Evolutionary conservation across 2,888 invertebrate species (phyloP).

Genomic region (Apodemia hepburni): DNA sequence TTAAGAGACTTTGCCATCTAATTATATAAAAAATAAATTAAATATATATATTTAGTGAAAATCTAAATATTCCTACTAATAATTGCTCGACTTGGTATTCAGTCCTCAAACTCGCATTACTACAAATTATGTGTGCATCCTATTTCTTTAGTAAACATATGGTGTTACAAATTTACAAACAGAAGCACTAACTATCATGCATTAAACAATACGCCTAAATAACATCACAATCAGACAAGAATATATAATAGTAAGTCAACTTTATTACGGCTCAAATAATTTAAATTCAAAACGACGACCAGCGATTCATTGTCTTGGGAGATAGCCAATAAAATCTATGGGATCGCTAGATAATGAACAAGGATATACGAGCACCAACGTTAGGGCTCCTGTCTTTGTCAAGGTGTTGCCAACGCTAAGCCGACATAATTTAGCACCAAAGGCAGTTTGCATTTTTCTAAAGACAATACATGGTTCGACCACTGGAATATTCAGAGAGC

Average conservation of each 20-base stretch:
- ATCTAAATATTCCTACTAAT: no score
- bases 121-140: neutral
- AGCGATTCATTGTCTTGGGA: constrained; percentile 41
- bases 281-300: constrained; percentile 31
- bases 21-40: no score
- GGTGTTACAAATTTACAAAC: constrained; percentile 9
- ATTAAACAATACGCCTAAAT: constrained; percentile 15
- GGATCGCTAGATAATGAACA: constrained; percentile 58
- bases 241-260: constrained; percentile 28
- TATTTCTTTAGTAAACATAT: neutral
- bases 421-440: constrained; percentile 69
- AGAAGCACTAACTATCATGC: constrained; percentile 13
- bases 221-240: constrained; percentile 17
- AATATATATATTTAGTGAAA: no score
- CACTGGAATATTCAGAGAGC: constrained; percentile 74
- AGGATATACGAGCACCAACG: constrained; percentile 46
- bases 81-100: neutral
- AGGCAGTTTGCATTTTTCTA: constrained; percentile 67
- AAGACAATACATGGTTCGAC: constrained; percentile 73
- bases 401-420: constrained; percentile 48
- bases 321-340: constrained; percentile 50
- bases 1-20: no score
- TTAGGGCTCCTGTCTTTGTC: constrained; percentile 43
- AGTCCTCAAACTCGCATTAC: neutral
- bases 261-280: constrained; percentile 33